These are phyloP conservation scores for Anorthoa munda DNA, from an alignment of 2,888 invertebrate genomes.

Conservation along the genomic window DNA sequence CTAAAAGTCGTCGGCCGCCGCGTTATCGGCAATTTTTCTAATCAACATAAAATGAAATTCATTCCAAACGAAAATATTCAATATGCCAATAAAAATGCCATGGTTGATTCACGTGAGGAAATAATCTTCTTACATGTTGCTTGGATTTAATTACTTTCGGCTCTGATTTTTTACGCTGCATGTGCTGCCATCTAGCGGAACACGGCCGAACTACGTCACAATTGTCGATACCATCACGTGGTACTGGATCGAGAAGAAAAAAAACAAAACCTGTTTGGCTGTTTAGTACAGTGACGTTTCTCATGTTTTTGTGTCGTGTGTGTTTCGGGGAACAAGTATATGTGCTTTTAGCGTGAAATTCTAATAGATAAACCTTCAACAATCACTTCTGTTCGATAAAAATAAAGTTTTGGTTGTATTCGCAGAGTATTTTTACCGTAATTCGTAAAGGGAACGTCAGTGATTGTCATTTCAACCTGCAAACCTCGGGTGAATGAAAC, in stretches of 20 bases:
- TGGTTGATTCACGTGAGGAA: conserved; percentile 77
- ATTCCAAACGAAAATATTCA: conserved; percentile 74
- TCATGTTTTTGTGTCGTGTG: conserved; percentile 85
- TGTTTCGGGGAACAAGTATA: conserved; percentile 68
- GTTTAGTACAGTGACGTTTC: conserved; percentile 86
- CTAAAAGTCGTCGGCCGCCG: conserved; percentile 27
- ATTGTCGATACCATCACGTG: conserved; percentile 80
- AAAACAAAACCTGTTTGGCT: conserved; percentile 84
- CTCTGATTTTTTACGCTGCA: conserved; percentile 50
- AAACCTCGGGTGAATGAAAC: conserved; percentile 73
- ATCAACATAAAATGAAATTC: conserved; percentile 82
- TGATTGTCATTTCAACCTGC: conserved; percentile 57
- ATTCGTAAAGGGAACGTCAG: conserved; percentile 32
- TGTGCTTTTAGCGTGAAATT: conserved; percentile 63
- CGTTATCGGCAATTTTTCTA: conserved; percentile 66
- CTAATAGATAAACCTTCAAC: conserved; percentile 49
- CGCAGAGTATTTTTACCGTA: conserved; percentile 2
- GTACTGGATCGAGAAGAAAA: conserved; percentile 74
- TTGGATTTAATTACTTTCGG: conserved; percentile 71
- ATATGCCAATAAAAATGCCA: conserved; percentile 78
- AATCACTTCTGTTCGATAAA: conserved; percentile 25
- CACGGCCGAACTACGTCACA: conserved; percentile 66
- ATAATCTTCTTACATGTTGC: conserved; percentile 63
- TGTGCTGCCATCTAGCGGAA: conserved; percentile 78
- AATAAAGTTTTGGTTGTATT: conserved; percentile 28